A percentile compares a stretch with the other conserved stretches of the same genome.
Conservation (phyloP, 2,888 invertebrate species). For the Cylloceria caligata region DNA sequence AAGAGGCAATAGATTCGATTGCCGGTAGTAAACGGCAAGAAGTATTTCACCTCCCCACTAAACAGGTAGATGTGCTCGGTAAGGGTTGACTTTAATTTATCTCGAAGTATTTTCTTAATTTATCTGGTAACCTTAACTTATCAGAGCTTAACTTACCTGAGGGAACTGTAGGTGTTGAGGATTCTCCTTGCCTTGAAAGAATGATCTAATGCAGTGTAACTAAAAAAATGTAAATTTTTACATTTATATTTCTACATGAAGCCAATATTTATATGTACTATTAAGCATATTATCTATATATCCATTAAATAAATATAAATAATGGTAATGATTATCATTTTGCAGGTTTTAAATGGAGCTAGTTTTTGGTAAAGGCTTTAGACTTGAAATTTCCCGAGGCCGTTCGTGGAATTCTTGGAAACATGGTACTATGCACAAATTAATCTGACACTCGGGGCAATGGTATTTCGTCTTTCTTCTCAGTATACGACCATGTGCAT, state of each 20-base stretch:
- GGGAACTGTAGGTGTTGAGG: no score
- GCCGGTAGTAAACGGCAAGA: no score
- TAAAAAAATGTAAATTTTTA: slow-evolving; percentile 28
- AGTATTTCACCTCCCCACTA: no score
- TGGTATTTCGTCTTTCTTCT: slow-evolving; percentile 95
- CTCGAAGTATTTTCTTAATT: no score
- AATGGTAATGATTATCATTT: slow-evolving; percentile 44
- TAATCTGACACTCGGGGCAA: slow-evolving; percentile 95
- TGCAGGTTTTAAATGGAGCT: slow-evolving; percentile 78
- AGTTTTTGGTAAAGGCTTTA: slow-evolving; percentile 79
- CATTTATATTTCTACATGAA: slow-evolving; percentile 57
- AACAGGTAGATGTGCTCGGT: no score
- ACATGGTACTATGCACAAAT: slow-evolving; percentile 95
- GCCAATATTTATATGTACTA: slow-evolving; percentile 61
- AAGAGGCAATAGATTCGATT: no score
- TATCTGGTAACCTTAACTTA: no score
- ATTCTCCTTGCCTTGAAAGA: no score
- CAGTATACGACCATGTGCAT: slow-evolving; percentile 92
- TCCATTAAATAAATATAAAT: slow-evolving; percentile 61
- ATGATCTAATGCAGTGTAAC: no score
- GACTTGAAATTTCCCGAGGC: slow-evolving; percentile 80
- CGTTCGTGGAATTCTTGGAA: slow-evolving; percentile 94
- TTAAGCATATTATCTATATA: slow-evolving; percentile 55
- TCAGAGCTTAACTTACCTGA: no score
- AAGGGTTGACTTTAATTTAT: no score